A percentile compares a stretch with the other conserved stretches of the same genome.
phyloP scores from a whole-genome alignment of 1,140 invertebrate species.

The Scaptomyza montana region DNA sequence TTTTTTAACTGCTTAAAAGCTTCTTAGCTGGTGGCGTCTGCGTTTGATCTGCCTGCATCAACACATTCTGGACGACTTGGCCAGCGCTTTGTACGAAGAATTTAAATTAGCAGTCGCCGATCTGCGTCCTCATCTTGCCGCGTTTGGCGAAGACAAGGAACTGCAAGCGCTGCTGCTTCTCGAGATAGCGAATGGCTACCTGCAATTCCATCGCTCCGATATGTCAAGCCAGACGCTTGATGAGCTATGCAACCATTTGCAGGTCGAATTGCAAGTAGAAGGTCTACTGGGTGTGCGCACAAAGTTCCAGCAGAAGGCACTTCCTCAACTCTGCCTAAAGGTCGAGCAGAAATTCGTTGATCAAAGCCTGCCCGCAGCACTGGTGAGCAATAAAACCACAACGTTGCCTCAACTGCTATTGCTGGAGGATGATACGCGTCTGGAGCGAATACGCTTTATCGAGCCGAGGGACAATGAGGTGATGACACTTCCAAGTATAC shows the following conservation, averaged over 20 bases:
- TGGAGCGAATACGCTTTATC: constrained; percentile 90
- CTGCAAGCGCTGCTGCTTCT: constrained; percentile 88
- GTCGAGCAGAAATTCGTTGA: constrained; percentile 71
- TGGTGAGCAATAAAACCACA: constrained; percentile 83
- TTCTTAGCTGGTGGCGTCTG: constrained; percentile 89
- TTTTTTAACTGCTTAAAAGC: constrained; percentile 14
- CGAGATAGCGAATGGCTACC: constrained; percentile 90
- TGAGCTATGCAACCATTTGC: constrained; percentile 86
- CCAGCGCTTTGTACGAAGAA: constrained; percentile 87
- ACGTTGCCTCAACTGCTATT: constrained; percentile 87
- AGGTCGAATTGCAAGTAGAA: constrained; percentile 86
- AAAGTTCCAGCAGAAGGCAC: constrained; percentile 91
- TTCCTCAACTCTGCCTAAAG: constrained; percentile 91
- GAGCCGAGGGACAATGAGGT: constrained; percentile 85
- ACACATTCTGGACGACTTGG: constrained; percentile 89
- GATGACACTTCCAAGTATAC: constrained; percentile 87
- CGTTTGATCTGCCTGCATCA: constrained; percentile 90
- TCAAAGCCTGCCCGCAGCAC: constrained; percentile 79
- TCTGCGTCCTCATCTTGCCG: constrained; percentile 83
- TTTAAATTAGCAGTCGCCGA: constrained; percentile 86
- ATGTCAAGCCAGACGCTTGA: constrained; percentile 88
- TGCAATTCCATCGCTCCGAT: constrained; percentile 89
- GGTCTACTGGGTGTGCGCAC: constrained; percentile 95
- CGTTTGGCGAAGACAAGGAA: constrained; percentile 83
- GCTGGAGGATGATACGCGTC: constrained; percentile 92